Conservation (phyloP, 2,888 invertebrate genomes). For the Cephalotes varians region DNA sequence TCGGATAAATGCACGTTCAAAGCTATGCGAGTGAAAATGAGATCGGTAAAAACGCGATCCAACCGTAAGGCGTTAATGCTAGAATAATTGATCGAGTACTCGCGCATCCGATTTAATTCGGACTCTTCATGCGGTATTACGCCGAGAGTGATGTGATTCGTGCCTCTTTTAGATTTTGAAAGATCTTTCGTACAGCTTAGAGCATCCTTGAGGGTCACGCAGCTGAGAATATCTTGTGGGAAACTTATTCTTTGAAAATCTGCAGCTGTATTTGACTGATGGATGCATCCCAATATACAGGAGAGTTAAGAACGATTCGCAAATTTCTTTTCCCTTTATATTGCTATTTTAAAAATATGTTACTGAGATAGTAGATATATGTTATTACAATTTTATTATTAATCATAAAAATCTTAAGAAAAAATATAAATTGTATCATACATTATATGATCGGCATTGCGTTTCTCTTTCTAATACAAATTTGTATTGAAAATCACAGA, state of each 20-base stretch:
- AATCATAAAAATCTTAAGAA: background rate
- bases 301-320: background rate
- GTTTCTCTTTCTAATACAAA: background rate
- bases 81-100: conserved; percentile 77
- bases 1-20: conserved; percentile 59
- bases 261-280: conserved; percentile 21
- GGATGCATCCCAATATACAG: background rate
- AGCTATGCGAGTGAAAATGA: conserved; percentile 15
- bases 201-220: conserved; percentile 17
- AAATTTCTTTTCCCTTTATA: background rate
- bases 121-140: conserved; percentile 39
- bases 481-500: conserved; percentile 45
- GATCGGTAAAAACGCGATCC: conserved; percentile 55
- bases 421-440: background rate
- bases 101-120: conserved; percentile 60
- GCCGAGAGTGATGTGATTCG: conserved; percentile 42
- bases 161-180: conserved; percentile 13
- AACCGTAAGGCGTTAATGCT: conserved; percentile 76
- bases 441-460: too few species aligned
- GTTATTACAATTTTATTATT: background rate
- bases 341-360: background rate
- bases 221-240: conserved; percentile 31
- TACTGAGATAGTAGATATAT: background rate
- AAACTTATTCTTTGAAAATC: conserved; percentile 1
- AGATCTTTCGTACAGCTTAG: background rate